A percentile compares a stretch with the other conserved stretches of the same genome.
Conservation (phyloP, 2,888 invertebrate genomes). For the Brenthis ino region DNA sequence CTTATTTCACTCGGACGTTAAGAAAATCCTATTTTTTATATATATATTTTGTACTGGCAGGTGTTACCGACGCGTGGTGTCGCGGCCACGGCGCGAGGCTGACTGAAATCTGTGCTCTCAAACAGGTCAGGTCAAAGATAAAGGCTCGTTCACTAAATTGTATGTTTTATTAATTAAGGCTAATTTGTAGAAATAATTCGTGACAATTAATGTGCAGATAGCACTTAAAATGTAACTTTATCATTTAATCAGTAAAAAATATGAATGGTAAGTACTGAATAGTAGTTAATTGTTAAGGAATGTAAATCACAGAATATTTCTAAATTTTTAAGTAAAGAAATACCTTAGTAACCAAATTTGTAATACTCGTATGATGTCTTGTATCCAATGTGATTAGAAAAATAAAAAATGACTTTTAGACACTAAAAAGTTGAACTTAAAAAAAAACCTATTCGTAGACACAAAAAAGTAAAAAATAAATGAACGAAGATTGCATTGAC, state of each 20-base stretch:
- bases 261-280: neutral
- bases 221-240: neutral
- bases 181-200: constrained; percentile 20
- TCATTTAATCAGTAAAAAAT: neutral
- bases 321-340: too few relatives aligned
- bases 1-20: constrained; percentile 1
- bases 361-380: too few relatives aligned
- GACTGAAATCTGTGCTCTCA: constrained; percentile 79
- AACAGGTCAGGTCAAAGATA: constrained; percentile 75
- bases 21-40: constrained; percentile 7
- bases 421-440: too few relatives aligned
- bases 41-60: constrained; percentile 32
- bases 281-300: too few relatives aligned
- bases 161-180: constrained; percentile 27
- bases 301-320: too few relatives aligned
- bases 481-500: too few relatives aligned
- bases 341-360: too few relatives aligned
- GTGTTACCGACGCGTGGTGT: constrained; percentile 57
- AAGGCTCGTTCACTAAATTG: constrained; percentile 52
- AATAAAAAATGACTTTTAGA: too few relatives aligned
- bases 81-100: constrained; percentile 70
- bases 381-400: too few relatives aligned
- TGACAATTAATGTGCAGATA: neutral
- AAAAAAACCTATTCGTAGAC: too few relatives aligned
- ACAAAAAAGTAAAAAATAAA: too few relatives aligned